A percentile compares a stretch with the other conserved stretches of the same genome.
Evolutionary conservation across 2,113 vertebrate genomes (phyloP).

Genomic region (Peucedramus taeniatus): DNA sequence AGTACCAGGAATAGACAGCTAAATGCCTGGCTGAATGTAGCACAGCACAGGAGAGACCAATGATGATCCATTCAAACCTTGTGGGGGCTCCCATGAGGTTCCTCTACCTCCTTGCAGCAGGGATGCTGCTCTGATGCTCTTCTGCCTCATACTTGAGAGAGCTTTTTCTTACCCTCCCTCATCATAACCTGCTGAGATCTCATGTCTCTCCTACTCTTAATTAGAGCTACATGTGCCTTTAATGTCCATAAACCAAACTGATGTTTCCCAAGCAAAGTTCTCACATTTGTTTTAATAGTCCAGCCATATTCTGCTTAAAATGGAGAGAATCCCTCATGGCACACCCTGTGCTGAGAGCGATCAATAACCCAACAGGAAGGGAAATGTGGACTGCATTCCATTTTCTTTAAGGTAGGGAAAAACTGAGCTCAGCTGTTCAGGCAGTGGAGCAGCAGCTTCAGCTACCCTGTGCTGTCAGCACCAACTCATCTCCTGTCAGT

Average conservation of each 20-base stretch:
- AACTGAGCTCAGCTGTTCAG: not conserved
- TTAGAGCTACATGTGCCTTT: not conserved
- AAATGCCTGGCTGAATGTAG: not conserved
- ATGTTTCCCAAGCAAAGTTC: not conserved
- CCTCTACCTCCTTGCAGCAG: not conserved
- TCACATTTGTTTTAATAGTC: not conserved
- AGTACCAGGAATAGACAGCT: not conserved
- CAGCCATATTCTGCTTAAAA: not conserved
- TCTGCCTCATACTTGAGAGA: not conserved
- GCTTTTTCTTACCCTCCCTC: not conserved
- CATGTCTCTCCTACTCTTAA: not conserved
- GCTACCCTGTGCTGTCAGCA: not conserved
- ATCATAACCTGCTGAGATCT: not conserved
- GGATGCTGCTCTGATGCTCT: not conserved
- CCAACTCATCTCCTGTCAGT: not conserved
- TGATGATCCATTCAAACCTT: not conserved
- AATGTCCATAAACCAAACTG: not conserved
- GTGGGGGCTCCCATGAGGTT: not conserved
- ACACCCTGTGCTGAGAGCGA: rapidly evolving
- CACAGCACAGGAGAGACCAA: not conserved
- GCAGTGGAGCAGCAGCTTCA: not conserved
- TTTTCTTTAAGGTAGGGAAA: not conserved
- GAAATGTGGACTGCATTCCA: not conserved
- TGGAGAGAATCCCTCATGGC: not conserved
- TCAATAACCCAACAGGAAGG: not conserved